Evolutionary conservation across 2,888 invertebrate species (phyloP), one percentile per base, ranked within the genome.

Genomic region (Tuta absoluta): DNA sequence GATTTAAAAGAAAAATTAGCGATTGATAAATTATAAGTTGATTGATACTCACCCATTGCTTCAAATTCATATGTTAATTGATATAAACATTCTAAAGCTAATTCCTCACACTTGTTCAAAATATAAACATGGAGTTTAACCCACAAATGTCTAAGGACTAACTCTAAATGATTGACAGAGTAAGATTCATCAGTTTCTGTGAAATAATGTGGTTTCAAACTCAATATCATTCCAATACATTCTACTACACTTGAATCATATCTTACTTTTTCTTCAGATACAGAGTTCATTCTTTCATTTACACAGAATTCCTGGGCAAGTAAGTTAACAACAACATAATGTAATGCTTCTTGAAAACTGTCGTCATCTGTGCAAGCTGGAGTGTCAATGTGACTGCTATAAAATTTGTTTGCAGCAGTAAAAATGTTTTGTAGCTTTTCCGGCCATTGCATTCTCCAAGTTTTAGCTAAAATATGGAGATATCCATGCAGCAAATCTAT

Each of bases 391-490:
- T 90, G 89, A 66, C 81, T 88, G 67, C 84, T 90, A 66, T 92
- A 93, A 69, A 91, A 93, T 70, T 91, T 86, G 73, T 94, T 95
- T 7, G 93, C 91, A 78, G 93, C 89, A 66, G 94, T 82, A 81
- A 93, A 96, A 57, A 93, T 75, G 14, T 91, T 85, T 0, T 91
- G 75, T 37, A 96, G 85, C 57, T 91, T 92, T 66, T 91, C 83
- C 0, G 95, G 95, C 95, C 95, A 96, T 67, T 92, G 92, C 10
- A 89, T 75, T 71, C 89, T 89, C 94, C 95, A 95, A 72, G 95
- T 93, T 7, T 83, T 84, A 10, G 93, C 87, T 62, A 96, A 80
- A 70, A 92, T 87, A 72, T 86, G 85, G 0, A 95, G 89, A 76
- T 92, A 94, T 63, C 93, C 93, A 68, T 93, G 93, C 10, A 95